Base-by-base conservation (phyloP, 2,113 vertebrate genomes). In the Dermatemys mawii region DNA sequence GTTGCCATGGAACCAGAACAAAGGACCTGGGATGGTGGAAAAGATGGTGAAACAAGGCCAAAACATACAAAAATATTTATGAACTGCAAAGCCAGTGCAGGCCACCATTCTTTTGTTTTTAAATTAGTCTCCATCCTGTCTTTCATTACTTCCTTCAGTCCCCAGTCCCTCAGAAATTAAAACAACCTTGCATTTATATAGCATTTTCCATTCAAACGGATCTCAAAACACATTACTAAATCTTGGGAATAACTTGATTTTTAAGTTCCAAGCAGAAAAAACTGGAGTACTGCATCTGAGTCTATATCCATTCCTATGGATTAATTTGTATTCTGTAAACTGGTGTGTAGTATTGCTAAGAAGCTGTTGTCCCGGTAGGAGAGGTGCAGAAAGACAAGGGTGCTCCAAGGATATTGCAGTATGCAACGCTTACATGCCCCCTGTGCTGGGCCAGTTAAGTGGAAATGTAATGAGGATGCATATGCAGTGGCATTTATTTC, bases 381-480 rank as follows among this genome's bases (percentile, higher is more conserved):
- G 3, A 14, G 27, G 35, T 41, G 8, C 50, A 29, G 17, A 75
- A 44, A 26, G 38, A 7, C 70, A 44, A 67, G 35, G 35, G 60
- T 19, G 60, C 19, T 38, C n/a, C 38, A 38, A 14, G 24, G 5
- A 46, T 27, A 27, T 1, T 1, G 0, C 48, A 79, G 86, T 60
- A 46, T 0, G 0, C 55, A 12, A 21, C 0, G 0, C 55, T 4
- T 50, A 2, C 82, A 48, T 11, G 57, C 80, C 24, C 1, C 1
- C 24, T 32, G 63, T 21, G 21, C 70, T 75, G 24, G 24, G 73
- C 11, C 24, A 27, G 73, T 14, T 76, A 26, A 27, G 41, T 8
- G 29, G 49, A 11, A 9, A 22, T 0, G 0, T 3, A 1, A 0
- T 1, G 2, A 0, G 3, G 44, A 49, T 81, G 60, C 29, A 54